Evolutionary conservation across 1,140 invertebrate genomes (phyloP).

Genomic region (Neodiprion lecontei): DNA sequence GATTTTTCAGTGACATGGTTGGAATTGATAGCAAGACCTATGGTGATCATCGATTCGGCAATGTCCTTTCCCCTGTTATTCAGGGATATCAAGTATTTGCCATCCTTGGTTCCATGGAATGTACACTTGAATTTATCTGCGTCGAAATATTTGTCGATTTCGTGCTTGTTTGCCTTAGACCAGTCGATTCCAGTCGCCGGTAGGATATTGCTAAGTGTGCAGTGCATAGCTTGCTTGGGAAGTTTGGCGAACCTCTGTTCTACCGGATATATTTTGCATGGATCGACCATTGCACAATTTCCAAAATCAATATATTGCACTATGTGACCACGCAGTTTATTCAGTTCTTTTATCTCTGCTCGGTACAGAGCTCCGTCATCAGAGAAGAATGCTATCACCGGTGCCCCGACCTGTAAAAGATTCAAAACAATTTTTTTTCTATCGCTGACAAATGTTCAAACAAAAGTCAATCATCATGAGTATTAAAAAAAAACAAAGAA

Average conservation of each 20-base stretch:
- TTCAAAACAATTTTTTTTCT: slow-evolving; percentile 24
- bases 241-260: slow-evolving; percentile 70
- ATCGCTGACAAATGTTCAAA: too few species aligned
- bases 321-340: slow-evolving; percentile 64
- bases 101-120: slow-evolving; percentile 58
- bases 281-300: slow-evolving; percentile 68
- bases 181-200: slow-evolving; percentile 61
- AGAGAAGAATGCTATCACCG: slow-evolving; percentile 71
- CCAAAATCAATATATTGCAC: slow-evolving; percentile 79
- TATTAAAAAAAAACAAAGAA: slow-evolving; percentile 20
- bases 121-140: slow-evolving; percentile 64
- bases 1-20: not conserved
- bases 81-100: slow-evolving; percentile 64
- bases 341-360: slow-evolving; percentile 66
- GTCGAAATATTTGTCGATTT: slow-evolving; percentile 66
- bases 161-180: slow-evolving; percentile 55
- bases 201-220: slow-evolving; percentile 66
- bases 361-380: slow-evolving; percentile 75
- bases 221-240: slow-evolving; percentile 73
- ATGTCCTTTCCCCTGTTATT: slow-evolving; percentile 57
- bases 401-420: slow-evolving; percentile 61
- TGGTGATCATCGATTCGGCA: slow-evolving; percentile 50
- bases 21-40: slow-evolving; percentile 51
- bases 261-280: slow-evolving; percentile 70
- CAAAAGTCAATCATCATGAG: not conserved